Evolutionary conservation across 2,888 invertebrate genomes (phyloP).

Genomic region (Frankliniella fusca): DNA sequence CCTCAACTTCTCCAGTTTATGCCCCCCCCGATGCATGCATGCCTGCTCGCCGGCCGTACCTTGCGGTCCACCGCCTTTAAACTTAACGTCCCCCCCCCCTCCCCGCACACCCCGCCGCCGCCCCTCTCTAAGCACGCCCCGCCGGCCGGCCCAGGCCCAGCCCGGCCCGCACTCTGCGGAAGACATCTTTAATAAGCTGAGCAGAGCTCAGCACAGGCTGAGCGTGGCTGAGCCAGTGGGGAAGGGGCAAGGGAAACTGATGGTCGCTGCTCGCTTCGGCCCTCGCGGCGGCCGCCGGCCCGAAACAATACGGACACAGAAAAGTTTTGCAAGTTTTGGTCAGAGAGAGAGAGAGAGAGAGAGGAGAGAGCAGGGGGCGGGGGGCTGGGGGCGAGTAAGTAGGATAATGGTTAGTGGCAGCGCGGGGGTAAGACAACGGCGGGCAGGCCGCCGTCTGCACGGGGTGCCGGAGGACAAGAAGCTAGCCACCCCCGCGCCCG

Average conservation of each 20-base stretch:
- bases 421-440: neutral
- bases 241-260: neutral
- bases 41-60: no score
- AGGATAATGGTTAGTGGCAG: neutral
- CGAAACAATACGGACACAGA: slow-evolving; percentile 22
- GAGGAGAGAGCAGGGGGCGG: neutral
- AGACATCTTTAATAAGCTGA: slow-evolving; percentile 25
- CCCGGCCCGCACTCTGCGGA: slow-evolving; percentile 4
- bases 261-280: neutral
- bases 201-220: neutral
- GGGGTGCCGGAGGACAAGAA: no score
- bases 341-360: neutral
- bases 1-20: neutral
- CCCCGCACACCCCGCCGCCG: neutral
- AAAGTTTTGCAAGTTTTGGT: slow-evolving; percentile 25
- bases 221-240: neutral
- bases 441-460: no score
- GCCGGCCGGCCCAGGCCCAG: neutral
- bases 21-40: no score
- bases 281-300: neutral
- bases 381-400: neutral
- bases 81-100: neutral
- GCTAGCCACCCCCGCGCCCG: no score
- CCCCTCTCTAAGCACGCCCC: slow-evolving; percentile 1
- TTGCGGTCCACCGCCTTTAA: no score